Conservation (phyloP, 2,888 invertebrate genomes). For the Allolobophora icterica region DNA sequence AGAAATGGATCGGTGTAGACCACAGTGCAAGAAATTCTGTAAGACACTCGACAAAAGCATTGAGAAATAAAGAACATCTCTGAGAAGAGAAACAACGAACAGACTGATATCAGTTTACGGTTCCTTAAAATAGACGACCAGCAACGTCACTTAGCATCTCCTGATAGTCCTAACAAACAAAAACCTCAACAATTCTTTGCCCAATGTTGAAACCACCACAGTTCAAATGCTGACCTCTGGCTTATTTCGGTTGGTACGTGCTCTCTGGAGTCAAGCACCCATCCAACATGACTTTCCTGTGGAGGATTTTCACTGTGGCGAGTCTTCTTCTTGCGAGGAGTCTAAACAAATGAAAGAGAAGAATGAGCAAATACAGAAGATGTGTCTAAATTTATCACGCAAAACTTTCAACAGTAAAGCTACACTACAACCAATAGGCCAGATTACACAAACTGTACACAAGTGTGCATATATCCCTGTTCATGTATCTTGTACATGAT, state of each 20-base stretch:
- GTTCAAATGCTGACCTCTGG: background rate
- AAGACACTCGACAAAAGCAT: too few relatives aligned
- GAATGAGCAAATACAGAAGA: background rate
- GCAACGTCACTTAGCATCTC: too few relatives aligned
- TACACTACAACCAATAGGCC: background rate
- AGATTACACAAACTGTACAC: background rate
- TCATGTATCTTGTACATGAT: too few relatives aligned
- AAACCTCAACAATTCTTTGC: background rate
- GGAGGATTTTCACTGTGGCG: slow-evolving; percentile 85
- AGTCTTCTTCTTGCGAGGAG: slow-evolving; percentile 65
- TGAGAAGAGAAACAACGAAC: background rate
- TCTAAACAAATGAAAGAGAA: slow-evolving; percentile 50
- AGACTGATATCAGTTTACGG: too few relatives aligned
- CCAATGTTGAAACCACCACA: background rate
- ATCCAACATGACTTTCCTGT: slow-evolving; percentile 89
- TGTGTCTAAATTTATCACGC: background rate
- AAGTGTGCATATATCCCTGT: background rate
- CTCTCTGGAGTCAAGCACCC: slow-evolving; percentile 80
- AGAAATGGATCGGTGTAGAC: background rate
- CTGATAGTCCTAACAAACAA: too few relatives aligned
- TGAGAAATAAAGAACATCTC: background rate
- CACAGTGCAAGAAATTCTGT: background rate
- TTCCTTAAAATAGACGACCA: background rate
- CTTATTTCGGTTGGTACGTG: slow-evolving; percentile 47
- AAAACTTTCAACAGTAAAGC: background rate